Evolutionary conservation across 2,888 invertebrate species (phyloP).

Genomic region (Cerastis leucographa): DNA sequence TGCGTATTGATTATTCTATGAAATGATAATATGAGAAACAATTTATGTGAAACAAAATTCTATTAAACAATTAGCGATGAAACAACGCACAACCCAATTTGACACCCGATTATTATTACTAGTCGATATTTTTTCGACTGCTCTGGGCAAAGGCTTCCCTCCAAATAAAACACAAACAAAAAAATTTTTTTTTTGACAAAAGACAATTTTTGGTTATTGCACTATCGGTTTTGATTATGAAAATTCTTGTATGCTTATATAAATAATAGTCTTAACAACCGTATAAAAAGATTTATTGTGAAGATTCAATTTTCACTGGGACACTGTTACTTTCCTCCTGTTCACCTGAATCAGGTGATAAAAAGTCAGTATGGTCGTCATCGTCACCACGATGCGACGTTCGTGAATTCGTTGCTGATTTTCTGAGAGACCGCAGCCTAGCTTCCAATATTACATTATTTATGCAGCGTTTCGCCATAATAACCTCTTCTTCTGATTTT

Average conservation of each 20-base stretch:
- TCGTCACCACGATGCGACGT: background rate
- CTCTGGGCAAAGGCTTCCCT: too few species aligned
- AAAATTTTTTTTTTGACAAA: too few species aligned
- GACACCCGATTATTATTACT: too few species aligned
- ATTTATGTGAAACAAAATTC: too few species aligned
- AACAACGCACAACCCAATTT: too few species aligned
- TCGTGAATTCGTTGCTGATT: background rate
- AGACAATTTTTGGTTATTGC: background rate
- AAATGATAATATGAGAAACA: too few species aligned
- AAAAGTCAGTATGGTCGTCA: background rate
- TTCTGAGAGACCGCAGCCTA: constrained; percentile 25
- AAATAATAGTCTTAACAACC: too few species aligned
- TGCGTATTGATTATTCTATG: too few species aligned
- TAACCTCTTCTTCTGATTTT: constrained; percentile 31
- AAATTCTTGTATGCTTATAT: background rate
- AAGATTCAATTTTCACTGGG: constrained; percentile 14
- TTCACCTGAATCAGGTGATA: background rate
- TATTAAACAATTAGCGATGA: too few species aligned
- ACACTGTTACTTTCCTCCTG: background rate
- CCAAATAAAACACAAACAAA: background rate
- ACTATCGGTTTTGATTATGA: background rate
- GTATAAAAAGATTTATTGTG: constrained; percentile 2
- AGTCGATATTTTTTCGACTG: too few species aligned
- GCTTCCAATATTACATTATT: constrained; percentile 16
- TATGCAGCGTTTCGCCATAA: constrained; percentile 15